A percentile compares a stretch with the other conserved stretches of the same genome.
phyloP scores from a whole-genome alignment of 2,113 vertebrate species.

The Casuarius casuarius region DNA sequence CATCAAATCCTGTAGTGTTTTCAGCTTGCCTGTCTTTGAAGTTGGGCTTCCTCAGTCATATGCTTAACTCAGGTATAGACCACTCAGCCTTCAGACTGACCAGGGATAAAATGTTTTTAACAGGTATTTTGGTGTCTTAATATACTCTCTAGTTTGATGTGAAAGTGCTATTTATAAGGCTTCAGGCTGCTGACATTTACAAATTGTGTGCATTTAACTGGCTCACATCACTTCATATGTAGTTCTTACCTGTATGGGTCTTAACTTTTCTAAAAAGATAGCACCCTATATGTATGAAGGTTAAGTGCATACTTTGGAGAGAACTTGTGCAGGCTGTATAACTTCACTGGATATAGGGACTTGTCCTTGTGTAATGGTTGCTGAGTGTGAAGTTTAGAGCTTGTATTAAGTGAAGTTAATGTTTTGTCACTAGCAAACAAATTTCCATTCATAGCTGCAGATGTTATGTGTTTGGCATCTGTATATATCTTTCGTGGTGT shows the following conservation, averaged over 20 bases:
- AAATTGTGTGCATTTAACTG: not conserved
- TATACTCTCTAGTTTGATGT: not conserved
- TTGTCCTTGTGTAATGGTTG: not conserved
- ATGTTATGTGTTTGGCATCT: not conserved
- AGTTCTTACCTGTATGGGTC: not conserved
- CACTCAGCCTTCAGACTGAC: not conserved
- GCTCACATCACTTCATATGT: not conserved
- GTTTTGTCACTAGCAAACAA: not conserved
- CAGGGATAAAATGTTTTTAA: not conserved
- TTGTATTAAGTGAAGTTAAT: not conserved
- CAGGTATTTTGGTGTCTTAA: not conserved
- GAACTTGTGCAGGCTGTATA: not conserved
- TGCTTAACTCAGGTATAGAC: not conserved
- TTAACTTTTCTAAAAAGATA: not conserved
- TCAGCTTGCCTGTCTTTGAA: not conserved
- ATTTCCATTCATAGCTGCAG: not conserved
- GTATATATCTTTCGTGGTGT: not conserved
- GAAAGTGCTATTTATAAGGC: not conserved
- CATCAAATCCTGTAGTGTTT: not conserved
- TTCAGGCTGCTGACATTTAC: not conserved
- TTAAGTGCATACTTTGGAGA: not conserved
- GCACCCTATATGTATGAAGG: not conserved
- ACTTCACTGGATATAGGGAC: not conserved
- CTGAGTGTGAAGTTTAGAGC: not conserved
- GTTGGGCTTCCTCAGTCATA: not conserved